These are phyloP conservation scores for Syrmaticus mikado DNA, from an alignment of 2,113 vertebrate species.

Conservation along the genomic window DNA sequence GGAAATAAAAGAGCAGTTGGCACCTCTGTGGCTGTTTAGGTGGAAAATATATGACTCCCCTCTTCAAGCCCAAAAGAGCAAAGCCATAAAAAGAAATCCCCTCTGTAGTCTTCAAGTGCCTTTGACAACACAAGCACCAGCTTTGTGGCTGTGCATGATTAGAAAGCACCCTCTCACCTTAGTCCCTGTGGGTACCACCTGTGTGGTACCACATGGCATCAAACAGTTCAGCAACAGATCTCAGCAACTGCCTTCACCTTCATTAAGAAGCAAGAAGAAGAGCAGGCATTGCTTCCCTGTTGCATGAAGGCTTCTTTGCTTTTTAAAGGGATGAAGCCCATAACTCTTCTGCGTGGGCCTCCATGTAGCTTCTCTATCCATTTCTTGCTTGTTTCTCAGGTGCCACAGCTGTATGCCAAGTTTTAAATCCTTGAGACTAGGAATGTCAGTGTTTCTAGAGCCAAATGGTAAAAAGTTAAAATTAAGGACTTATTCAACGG, in stretches of 20 bases:
- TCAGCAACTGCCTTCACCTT: not conserved
- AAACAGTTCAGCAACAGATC: not conserved
- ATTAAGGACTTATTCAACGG: not conserved
- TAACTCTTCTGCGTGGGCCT: not conserved
- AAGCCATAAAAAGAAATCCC: not conserved
- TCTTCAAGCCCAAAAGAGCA: not conserved
- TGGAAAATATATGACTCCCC: not conserved
- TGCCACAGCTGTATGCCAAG: not conserved
- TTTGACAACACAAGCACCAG: not conserved
- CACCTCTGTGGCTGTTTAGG: not conserved
- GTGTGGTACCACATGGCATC: not conserved
- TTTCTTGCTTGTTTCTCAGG: not conserved
- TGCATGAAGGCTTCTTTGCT: not conserved
- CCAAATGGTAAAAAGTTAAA: constrained; percentile 13
- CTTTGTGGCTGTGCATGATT: not conserved
- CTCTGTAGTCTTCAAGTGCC: not conserved
- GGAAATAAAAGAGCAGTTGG: not conserved
- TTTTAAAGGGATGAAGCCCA: not conserved
- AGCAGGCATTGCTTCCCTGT: not conserved
- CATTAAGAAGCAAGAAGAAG: not conserved
- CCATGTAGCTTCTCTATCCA: not conserved
- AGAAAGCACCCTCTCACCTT: not conserved
- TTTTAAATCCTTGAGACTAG: constrained; percentile 13
- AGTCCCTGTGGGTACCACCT: not conserved
- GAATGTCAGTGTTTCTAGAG: not conserved